A percentile compares a stretch with the other conserved stretches of the same genome.
Conservation (phyloP, 2,888 invertebrate species). For the Agelastica alni region DNA sequence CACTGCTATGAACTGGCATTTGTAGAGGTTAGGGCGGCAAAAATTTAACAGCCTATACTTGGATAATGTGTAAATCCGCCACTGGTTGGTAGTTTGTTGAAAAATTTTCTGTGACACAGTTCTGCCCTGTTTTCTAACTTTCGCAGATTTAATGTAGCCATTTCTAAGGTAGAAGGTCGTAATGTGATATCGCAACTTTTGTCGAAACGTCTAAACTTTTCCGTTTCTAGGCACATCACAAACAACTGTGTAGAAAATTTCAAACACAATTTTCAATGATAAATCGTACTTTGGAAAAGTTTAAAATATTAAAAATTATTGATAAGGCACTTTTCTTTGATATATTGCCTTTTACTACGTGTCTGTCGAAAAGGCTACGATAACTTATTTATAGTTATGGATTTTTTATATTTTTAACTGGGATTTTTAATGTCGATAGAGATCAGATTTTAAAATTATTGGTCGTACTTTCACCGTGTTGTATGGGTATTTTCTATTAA, state of each 20-base stretch:
- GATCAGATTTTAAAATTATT: slow-evolving; percentile 11
- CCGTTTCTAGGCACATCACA: slow-evolving; percentile 28
- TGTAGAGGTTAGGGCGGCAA: too few relatives aligned
- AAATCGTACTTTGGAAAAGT: slow-evolving; percentile 32
- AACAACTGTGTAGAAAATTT: slow-evolving; percentile 28
- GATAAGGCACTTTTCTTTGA: slow-evolving; percentile 36
- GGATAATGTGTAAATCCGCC: too few relatives aligned
- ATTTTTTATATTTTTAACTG: slow-evolving; percentile 22
- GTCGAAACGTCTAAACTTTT: slow-evolving; percentile 23
- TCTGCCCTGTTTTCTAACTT: slow-evolving; percentile 30
- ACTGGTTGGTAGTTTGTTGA: too few relatives aligned
- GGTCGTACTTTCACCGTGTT: not conserved
- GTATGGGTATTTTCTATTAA: slow-evolving; percentile 11
- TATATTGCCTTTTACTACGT: slow-evolving; percentile 33
- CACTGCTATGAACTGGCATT: too few relatives aligned
- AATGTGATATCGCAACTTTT: slow-evolving; percentile 35
- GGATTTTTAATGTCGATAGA: slow-evolving; percentile 19
- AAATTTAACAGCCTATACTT: too few relatives aligned
- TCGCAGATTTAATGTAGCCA: slow-evolving; percentile 42
- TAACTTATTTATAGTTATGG: slow-evolving; percentile 28
- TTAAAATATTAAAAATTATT: slow-evolving; percentile 39
- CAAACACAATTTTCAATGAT: slow-evolving; percentile 34
- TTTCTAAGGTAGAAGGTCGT: slow-evolving; percentile 35
- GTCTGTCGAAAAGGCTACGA: slow-evolving; percentile 20
- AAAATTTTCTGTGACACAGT: too few relatives aligned